Evolutionary conservation across 2,888 invertebrate species (phyloP).

Genomic region (Pollenia griseotomentosa): DNA sequence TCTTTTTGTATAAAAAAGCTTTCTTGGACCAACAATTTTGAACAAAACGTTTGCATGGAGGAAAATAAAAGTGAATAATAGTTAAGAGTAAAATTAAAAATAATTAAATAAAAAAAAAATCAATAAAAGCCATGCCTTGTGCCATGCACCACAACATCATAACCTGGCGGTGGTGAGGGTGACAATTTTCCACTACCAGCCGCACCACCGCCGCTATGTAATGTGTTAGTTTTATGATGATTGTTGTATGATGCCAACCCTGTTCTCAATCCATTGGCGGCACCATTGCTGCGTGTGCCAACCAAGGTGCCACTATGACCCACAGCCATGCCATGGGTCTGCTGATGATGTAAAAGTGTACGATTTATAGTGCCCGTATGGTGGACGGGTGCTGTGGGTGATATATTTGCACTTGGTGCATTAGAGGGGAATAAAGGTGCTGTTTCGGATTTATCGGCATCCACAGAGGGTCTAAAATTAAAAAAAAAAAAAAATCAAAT

Average conservation of each 20-base stretch:
- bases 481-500: constrained; percentile 24
- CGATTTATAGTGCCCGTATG: constrained; percentile 84
- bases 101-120: constrained; percentile 73
- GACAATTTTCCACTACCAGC: constrained; percentile 81
- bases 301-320: constrained; percentile 76
- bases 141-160: constrained; percentile 85
- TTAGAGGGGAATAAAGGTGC: constrained; percentile 84
- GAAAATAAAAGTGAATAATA: constrained; percentile 44
- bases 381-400: constrained; percentile 81
- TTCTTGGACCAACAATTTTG: no score
- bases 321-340: constrained; percentile 76
- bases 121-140: constrained; percentile 84
- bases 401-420: constrained; percentile 82
- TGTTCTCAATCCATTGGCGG: constrained; percentile 74
- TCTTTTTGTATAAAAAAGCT: neutral
- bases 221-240: constrained; percentile 82
- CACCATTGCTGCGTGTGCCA: constrained; percentile 74
- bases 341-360: constrained; percentile 84
- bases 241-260: constrained; percentile 79
- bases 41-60: neutral
- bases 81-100: constrained; percentile 56
- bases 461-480: constrained; percentile 79
- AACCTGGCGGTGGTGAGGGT: constrained; percentile 84
- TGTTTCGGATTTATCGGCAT: constrained; percentile 84
- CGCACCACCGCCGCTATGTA: constrained; percentile 76